A percentile compares a stretch with the other conserved stretches of the same genome.
These are phyloP conservation scores for Unio delphinus DNA, from an alignment of 2,888 invertebrate genomes.

Conservation along the genomic window DNA sequence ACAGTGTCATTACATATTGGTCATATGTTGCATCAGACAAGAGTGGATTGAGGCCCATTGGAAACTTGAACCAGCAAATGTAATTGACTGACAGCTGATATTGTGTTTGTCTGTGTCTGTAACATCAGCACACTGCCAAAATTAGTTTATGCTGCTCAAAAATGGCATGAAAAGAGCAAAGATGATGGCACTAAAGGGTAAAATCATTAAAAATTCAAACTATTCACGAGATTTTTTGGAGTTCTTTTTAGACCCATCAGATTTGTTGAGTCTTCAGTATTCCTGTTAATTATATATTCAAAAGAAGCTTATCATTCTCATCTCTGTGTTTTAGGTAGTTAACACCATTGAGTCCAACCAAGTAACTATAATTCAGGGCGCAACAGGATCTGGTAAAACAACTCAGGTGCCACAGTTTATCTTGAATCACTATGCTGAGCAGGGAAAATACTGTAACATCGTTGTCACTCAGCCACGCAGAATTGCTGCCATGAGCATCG, in stretches of 20 bases:
- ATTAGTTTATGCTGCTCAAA: neutral
- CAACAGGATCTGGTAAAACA: slow-evolving; percentile 95
- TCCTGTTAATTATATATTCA: neutral
- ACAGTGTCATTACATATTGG: no score
- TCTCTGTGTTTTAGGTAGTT: slow-evolving; percentile 77
- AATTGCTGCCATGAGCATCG: slow-evolving; percentile 93
- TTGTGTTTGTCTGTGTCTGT: neutral
- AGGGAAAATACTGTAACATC: slow-evolving; percentile 83
- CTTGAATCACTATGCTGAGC: slow-evolving; percentile 82
- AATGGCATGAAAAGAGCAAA: no score
- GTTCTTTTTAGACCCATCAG: neutral
- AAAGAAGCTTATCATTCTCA: neutral
- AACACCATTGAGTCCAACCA: slow-evolving; percentile 82
- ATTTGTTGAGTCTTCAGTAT: neutral
- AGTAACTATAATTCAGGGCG: slow-evolving; percentile 89
- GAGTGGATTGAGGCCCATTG: no score
- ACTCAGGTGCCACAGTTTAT: slow-evolving; percentile 94
- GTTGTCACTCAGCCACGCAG: slow-evolving; percentile 92
- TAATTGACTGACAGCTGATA: neutral
- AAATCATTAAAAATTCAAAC: no score
- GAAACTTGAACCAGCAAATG: no score
- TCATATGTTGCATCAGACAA: no score
- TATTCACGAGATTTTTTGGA: no score
- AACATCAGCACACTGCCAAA: neutral
- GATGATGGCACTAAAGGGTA: no score